Evolutionary conservation across 2,888 invertebrate genomes (phyloP), one percentile per base, ranked within the genome.

Genomic region (Megamerina dolium): DNA sequence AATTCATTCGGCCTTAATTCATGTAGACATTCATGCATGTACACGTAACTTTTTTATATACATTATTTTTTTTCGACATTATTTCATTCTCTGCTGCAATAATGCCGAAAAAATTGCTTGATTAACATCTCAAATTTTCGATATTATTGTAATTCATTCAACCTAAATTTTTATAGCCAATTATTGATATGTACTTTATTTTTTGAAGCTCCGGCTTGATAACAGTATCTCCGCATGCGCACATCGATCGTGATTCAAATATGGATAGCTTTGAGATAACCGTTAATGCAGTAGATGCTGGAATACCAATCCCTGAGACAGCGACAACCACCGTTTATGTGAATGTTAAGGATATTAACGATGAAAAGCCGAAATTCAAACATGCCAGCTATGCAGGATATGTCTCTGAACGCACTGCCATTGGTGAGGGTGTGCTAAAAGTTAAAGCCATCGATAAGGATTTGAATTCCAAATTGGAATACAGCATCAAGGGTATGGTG

Each of bases 351-450:
- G 87, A 87, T 55, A 82, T 86, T 1, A 90, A 90, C 56, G 86
- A 91, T 60, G 89, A 89, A 59, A 79, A 86, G 13, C 91, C 91
- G 0, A 77, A 66, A 46, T 90, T 91, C 53, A 81, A 77, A 40
- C 74, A 76, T 35, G 69, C 73, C 5, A 80, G 80, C 50, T 78
- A 78, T 39, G 76, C 80, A 0, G 80, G 82, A 18, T 85, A 86
- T 53, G 79, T 86, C 5, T 84, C 85, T 0, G 86, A 86, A 61
- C 76, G 81, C 55, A 78, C 81, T 0, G 74, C 76, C 48, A 71
- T 79, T 13, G 80, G 79, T 49, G 77, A 81, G 50, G 64, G 76
- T 5, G 81, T 88, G 0, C 66, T 84, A 5, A 78, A 74, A 56
- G 78, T 86, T 1, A 65, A 70, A 37, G 89, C 89, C 0, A 73